These are phyloP conservation scores for Drosophila setifemur DNA, from an alignment of 1,140 invertebrate species.

Conservation along the genomic window DNA sequence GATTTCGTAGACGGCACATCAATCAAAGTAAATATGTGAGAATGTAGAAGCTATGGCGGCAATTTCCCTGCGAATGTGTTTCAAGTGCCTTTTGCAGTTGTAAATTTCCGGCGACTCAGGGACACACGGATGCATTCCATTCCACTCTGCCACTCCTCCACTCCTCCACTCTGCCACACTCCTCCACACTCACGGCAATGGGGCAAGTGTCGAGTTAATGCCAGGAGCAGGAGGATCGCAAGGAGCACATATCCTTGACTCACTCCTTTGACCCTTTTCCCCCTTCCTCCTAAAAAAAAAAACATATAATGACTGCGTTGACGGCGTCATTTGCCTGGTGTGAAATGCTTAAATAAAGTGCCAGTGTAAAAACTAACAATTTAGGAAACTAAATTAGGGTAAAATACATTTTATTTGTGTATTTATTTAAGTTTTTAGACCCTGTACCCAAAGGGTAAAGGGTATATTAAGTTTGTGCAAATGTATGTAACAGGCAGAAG, in stretches of 20 bases:
- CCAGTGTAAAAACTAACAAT: neutral
- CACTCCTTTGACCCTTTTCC: neutral
- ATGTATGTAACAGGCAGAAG: too few species aligned
- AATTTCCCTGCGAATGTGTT: constrained; percentile 75
- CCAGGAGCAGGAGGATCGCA: constrained; percentile 29
- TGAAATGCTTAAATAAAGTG: constrained; percentile 35
- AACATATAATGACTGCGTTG: constrained; percentile 65
- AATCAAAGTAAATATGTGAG: constrained; percentile 67
- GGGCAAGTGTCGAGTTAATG: constrained; percentile 77
- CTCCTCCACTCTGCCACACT: too few species aligned
- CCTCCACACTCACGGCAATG: constrained; percentile 70
- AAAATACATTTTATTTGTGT: too few species aligned
- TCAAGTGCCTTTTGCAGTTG: constrained; percentile 75
- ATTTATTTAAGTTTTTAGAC: too few species aligned
- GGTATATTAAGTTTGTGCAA: too few species aligned
- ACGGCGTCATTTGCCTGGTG: constrained; percentile 66
- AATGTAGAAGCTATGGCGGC: constrained; percentile 13
- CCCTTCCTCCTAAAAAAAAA: neutral
- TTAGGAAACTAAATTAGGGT: constrained; percentile 3
- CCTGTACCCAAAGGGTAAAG: too few species aligned
- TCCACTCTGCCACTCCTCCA: too few species aligned
- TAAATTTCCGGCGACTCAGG: constrained; percentile 54
- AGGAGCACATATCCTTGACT: constrained; percentile 14
- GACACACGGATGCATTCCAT: constrained; percentile 37
- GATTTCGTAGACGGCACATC: constrained; percentile 72